Percentiles rank a stretch among this genome's conserved stretches.
Evolutionary conservation across 2,113 vertebrate genomes (phyloP).

Genomic region (Tylochromis polylepis): DNA sequence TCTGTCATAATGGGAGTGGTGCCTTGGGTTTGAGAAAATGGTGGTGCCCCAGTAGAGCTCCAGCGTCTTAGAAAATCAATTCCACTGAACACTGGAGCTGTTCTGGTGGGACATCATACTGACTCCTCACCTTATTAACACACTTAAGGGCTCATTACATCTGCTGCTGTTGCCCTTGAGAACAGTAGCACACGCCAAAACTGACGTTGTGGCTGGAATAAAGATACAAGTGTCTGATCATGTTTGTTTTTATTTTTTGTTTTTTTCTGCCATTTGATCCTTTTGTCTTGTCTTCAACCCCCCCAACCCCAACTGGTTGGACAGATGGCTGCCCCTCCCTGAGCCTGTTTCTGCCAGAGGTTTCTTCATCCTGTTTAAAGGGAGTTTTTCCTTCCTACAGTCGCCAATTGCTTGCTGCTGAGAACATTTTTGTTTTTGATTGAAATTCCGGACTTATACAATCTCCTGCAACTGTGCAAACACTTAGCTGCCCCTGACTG

Average conservation of each 20-base stretch:
- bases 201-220: rapidly evolving
- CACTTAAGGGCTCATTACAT: background rate
- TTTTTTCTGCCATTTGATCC: background rate
- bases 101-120: background rate
- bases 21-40: background rate
- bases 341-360: background rate
- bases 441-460: background rate
- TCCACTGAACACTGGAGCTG: background rate
- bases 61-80: background rate
- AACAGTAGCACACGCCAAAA: background rate
- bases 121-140: background rate
- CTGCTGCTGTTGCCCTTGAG: background rate
- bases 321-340: background rate
- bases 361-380: background rate
- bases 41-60: background rate
- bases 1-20: background rate
- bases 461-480: background rate
- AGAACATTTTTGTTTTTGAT: background rate
- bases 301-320: background rate
- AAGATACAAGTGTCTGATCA: background rate
- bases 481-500: background rate
- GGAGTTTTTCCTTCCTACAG: background rate
- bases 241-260: too few relatives aligned
- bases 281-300: background rate
- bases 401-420: background rate